A percentile compares a stretch with the other conserved stretches of the same genome.
Evolutionary conservation across 2,113 vertebrate genomes (phyloP).

Genomic region (Lepus europaeus): DNA sequence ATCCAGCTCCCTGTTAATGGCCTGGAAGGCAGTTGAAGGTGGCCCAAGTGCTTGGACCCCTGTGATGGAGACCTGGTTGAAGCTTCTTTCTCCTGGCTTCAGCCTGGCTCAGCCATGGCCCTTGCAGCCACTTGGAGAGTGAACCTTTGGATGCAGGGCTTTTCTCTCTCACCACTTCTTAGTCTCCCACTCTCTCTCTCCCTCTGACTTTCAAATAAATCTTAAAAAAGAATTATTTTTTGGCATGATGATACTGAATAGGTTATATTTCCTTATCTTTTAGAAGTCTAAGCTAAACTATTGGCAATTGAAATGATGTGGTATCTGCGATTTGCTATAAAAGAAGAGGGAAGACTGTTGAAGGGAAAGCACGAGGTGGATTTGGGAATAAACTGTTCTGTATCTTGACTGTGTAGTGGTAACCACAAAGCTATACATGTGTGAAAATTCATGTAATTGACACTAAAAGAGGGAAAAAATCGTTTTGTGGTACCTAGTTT

Average conservation of each 20-base stretch:
- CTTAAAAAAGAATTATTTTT: not conserved
- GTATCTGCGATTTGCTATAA: conserved; percentile 16
- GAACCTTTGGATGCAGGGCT: no score
- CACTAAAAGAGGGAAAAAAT: not conserved
- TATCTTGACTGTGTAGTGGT: conserved; percentile 8
- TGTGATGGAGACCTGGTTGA: no score
- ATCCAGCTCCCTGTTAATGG: no score
- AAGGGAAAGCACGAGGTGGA: not conserved
- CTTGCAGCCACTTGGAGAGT: no score
- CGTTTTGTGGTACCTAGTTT: not conserved
- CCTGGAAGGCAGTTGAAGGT: no score
- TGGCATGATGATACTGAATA: not conserved
- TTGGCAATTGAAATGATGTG: not conserved
- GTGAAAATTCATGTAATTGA: not conserved
- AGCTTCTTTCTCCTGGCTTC: no score
- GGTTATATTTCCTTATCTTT: conserved; percentile 28
- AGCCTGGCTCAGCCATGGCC: no score
- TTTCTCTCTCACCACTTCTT: no score
- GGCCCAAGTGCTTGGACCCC: no score
- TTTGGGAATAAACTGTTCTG: not conserved
- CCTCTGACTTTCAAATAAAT: no score
- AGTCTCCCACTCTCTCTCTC: no score
- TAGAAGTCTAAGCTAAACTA: not conserved
- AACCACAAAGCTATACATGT: not conserved
- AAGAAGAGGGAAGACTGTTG: not conserved